phyloP scores from a whole-genome alignment of 2,888 invertebrate genomes.

The Tuberolachnus salignus region DNA sequence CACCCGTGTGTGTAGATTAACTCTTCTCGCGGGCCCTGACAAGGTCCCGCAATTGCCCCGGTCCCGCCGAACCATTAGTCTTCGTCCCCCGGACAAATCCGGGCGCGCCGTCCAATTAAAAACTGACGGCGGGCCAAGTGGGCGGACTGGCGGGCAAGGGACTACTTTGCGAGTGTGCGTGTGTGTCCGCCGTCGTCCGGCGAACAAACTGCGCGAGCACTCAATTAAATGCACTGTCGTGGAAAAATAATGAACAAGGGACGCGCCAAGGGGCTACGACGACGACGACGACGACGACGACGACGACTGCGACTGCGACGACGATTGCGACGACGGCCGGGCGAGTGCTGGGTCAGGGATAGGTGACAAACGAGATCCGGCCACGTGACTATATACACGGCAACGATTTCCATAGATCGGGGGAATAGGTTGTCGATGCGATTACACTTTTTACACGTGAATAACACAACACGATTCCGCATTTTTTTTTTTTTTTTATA shows the following conservation, averaged over 20 bases:
- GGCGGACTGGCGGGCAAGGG: neutral
- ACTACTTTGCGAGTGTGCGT: constrained; percentile 23
- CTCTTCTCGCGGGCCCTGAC: constrained; percentile 44
- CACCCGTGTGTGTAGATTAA: constrained; percentile 44
- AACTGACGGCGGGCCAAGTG: constrained; percentile 29
- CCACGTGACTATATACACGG: constrained; percentile 22
- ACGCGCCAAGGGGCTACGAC: neutral
- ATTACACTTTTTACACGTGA: neutral
- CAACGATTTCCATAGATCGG: constrained; percentile 24
- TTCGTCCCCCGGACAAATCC: constrained; percentile 50
- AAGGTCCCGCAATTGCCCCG: constrained; percentile 38
- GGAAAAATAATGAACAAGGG: constrained; percentile 41
- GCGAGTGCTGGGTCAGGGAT: no score
- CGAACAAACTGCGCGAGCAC: constrained; percentile 45
- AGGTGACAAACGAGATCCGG: constrained; percentile 36
- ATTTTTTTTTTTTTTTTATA: no score
- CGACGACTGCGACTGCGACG: neutral
- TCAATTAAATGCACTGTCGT: constrained; percentile 48
- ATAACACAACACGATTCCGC: no score
- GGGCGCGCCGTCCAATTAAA: constrained; percentile 51
- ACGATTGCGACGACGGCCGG: neutral
- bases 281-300: neutral
- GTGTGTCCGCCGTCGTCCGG: neutral
- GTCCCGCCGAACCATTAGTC: constrained; percentile 41
- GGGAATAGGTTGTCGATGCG: constrained; percentile 1